Percentiles rank a stretch among this genome's conserved stretches.
Evolutionary conservation across 2,113 vertebrate species (phyloP).

Genomic region (Montifringilla adamsi): DNA sequence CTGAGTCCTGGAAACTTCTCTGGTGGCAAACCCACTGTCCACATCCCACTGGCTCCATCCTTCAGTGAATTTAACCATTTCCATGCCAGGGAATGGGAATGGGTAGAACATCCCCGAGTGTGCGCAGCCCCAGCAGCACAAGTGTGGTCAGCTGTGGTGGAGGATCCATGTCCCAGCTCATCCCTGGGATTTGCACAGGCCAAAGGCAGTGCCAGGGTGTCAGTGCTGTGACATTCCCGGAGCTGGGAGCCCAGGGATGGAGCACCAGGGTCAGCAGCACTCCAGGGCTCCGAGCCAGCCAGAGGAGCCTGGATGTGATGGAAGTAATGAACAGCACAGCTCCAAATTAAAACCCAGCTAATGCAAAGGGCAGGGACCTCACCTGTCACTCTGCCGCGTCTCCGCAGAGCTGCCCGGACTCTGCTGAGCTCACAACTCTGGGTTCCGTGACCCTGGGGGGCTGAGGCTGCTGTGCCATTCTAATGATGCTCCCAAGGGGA

Average conservation of each 20-base stretch:
- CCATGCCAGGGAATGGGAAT: neutral
- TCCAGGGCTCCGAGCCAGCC: neutral
- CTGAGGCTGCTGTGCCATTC: conserved; percentile 15
- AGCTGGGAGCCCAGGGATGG: neutral
- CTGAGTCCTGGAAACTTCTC: neutral
- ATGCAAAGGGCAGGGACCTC: conserved; percentile 59
- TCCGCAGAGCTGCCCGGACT: neutral
- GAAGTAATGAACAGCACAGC: neutral
- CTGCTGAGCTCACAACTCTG: conserved; percentile 53
- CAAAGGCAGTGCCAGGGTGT: neutral
- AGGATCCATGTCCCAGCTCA: neutral
- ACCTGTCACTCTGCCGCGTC: conserved; percentile 12
- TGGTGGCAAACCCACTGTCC: neutral
- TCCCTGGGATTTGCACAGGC: fast-evolving
- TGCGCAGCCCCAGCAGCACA: neutral
- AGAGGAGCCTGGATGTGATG: neutral
- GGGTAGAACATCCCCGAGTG: fast-evolving
- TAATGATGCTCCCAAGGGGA: conserved; percentile 44
- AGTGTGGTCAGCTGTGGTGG: fast-evolving
- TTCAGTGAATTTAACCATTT: neutral
- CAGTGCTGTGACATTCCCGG: fast-evolving
- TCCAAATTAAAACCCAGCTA: conserved; percentile 54
- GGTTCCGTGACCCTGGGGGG: neutral
- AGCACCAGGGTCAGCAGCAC: neutral
- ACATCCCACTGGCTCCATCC: neutral